Conservation (phyloP, 2,113 vertebrate species). For the Piaya cayana region DNA sequence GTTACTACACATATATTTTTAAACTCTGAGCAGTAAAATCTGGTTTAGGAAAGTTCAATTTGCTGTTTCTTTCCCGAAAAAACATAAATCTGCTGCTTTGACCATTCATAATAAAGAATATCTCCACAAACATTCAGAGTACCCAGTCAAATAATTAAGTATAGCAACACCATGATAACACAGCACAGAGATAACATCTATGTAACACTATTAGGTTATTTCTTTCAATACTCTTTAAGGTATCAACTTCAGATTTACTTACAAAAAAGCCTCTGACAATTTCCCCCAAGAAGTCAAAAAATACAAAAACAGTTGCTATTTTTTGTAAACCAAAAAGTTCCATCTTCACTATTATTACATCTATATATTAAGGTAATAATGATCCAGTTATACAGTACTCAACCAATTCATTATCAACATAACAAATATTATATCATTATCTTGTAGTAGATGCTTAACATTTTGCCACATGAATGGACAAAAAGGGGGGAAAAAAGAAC, state of each 20-base stretch:
- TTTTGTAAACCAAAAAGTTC: background rate
- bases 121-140: background rate
- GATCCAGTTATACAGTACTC: background rate
- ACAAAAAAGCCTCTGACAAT: background rate
- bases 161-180: background rate
- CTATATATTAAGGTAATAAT: background rate
- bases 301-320: background rate
- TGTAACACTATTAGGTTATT: background rate
- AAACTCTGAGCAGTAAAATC: background rate
- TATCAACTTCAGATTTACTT: background rate
- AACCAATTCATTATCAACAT: background rate
- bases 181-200: background rate
- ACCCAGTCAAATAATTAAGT: background rate
- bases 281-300: background rate
- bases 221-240: background rate
- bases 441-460: background rate
- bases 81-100: background rate
- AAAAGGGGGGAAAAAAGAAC: background rate
- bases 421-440: background rate
- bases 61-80: background rate
- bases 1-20: background rate
- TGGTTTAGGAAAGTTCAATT: background rate
- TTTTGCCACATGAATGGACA: background rate
- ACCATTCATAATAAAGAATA: background rate
- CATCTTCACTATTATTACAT: background rate